Percentiles rank a stretch among this genome's conserved stretches.
phyloP scores from a whole-genome alignment of 2,888 invertebrate genomes.

The Oligia latruncula region DNA sequence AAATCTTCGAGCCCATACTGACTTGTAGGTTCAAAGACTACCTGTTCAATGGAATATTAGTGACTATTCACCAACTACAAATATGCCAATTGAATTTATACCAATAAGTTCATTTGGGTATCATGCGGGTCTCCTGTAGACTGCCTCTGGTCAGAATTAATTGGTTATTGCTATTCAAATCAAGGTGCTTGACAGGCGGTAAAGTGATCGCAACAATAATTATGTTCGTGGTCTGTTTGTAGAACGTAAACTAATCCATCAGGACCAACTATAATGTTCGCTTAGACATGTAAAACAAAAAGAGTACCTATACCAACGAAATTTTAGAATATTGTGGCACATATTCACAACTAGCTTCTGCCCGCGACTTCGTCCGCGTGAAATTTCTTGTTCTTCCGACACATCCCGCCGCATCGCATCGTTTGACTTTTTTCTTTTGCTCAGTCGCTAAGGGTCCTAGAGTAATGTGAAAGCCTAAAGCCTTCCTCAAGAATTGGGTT shows the following conservation, averaged over 20 bases:
- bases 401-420: too few species aligned
- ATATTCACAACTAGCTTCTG: background rate
- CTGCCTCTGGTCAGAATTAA: conserved; percentile 3
- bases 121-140: background rate
- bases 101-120: background rate
- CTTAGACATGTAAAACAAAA: background rate
- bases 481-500: background rate
- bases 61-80: background rate
- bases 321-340: background rate
- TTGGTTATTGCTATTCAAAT: conserved; percentile 13
- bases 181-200: background rate
- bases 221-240: background rate
- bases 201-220: conserved; percentile 17
- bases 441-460: background rate
- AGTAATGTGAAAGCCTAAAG: background rate
- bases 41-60: conserved; percentile 9
- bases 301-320: background rate
- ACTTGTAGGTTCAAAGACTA: background rate
- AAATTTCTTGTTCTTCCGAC: too few species aligned
- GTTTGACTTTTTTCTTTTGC: background rate
- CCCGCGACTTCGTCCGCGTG: too few species aligned
- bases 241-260: background rate
- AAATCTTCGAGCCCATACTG: background rate
- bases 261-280: background rate
- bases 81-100: conserved; percentile 5